A percentile compares a stretch with the other conserved stretches of the same genome.
phyloP scores from a whole-genome alignment of 2,888 invertebrate species.

The Sinohyriopsis cumingii region DNA sequence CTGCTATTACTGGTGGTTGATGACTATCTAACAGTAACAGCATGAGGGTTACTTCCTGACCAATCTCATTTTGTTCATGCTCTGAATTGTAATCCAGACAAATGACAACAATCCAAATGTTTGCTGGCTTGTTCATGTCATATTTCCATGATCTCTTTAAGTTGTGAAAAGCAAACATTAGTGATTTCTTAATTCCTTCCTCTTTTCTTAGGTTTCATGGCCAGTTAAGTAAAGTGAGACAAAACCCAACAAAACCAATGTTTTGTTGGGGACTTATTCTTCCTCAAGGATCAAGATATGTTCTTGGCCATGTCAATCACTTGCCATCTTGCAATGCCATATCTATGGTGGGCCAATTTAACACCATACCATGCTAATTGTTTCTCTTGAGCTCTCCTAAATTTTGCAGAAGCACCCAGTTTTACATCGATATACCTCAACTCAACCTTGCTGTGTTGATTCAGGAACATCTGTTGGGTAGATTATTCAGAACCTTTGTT shows the following conservation, averaged over 20 bases:
- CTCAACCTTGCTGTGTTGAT: slow-evolving; percentile 10
- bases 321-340: slow-evolving; percentile 8
- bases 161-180: not conserved
- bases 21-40: slow-evolving; percentile 12
- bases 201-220: slow-evolving; percentile 17
- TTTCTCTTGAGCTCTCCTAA: slow-evolving; percentile 13
- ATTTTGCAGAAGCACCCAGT: slow-evolving; percentile 10
- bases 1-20: slow-evolving; percentile 20
- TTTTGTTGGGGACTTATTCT: slow-evolving; percentile 18
- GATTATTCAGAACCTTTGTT: slow-evolving; percentile 8
- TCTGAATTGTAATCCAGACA: slow-evolving; percentile 17
- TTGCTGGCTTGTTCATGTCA: slow-evolving; percentile 4
- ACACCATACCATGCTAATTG: slow-evolving; percentile 13
- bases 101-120: slow-evolving; percentile 27
- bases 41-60: slow-evolving; percentile 4
- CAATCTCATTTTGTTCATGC: slow-evolving; percentile 1
- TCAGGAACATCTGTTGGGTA: slow-evolving; percentile 15
- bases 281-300: slow-evolving; percentile 7
- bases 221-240: slow-evolving; percentile 14
- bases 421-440: slow-evolving; percentile 6
- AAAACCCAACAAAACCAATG: slow-evolving; percentile 26
- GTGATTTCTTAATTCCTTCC: slow-evolving; percentile 19
- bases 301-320: slow-evolving; percentile 11
- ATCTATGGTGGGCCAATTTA: slow-evolving; percentile 15
- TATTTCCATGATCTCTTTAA: slow-evolving; percentile 4